phyloP scores from a whole-genome alignment of 1,140 invertebrate species.

The Tribolium madens region DNA sequence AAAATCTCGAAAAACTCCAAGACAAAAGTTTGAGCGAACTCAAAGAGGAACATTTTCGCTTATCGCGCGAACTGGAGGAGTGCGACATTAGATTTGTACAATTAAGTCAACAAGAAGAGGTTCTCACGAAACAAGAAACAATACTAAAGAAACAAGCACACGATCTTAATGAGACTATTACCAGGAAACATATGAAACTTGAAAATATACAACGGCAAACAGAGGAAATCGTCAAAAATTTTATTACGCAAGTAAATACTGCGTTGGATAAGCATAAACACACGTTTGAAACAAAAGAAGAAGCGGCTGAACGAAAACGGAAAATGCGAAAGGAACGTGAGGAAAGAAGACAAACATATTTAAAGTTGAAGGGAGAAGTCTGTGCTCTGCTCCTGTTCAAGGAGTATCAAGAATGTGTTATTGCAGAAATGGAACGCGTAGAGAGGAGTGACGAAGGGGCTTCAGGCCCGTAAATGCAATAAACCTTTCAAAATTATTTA shows the following conservation, averaged over 20 bases:
- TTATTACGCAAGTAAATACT: not conserved
- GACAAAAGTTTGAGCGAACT: not conserved
- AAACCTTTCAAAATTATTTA: too few species aligned
- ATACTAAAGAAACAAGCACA: conserved; percentile 23
- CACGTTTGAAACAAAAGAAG: not conserved
- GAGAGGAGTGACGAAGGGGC: too few species aligned
- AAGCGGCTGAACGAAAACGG: not conserved
- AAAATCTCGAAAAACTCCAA: not conserved
- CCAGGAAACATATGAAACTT: not conserved
- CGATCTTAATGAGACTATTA: not conserved
- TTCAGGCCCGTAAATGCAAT: too few species aligned
- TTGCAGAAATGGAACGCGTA: conserved; percentile 10
- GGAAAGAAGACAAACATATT: conserved; percentile 12
- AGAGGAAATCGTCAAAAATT: not conserved
- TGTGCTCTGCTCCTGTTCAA: conserved; percentile 34
- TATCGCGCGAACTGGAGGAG: not conserved
- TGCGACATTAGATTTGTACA: conserved; percentile 3
- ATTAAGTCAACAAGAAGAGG: conserved; percentile 30
- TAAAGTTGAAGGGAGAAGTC: conserved; percentile 42
- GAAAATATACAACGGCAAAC: conserved; percentile 1
- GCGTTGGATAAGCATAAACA: not conserved
- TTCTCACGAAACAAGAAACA: conserved; percentile 25
- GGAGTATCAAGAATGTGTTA: conserved; percentile 38
- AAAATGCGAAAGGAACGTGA: not conserved
- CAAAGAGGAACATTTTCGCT: not conserved